Evolutionary conservation across 2,888 invertebrate species (phyloP).

Genomic region (Trisateles emortualis): DNA sequence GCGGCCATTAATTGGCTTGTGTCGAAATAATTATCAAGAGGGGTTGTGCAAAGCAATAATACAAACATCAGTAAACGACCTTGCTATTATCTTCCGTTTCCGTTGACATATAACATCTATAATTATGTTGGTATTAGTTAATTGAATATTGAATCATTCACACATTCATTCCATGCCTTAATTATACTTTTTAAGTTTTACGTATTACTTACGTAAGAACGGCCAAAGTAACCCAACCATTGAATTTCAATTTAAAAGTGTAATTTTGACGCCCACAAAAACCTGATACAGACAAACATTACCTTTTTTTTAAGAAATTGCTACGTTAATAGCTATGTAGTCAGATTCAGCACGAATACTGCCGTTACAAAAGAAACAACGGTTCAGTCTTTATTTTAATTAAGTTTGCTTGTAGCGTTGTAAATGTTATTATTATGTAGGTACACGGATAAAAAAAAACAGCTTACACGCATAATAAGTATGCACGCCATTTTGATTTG

Average conservation of each 20-base stretch:
- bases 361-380: constrained; percentile 41
- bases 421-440: constrained; percentile 26
- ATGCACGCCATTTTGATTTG: constrained; percentile 28
- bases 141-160: too few species aligned
- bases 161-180: constrained; percentile 10
- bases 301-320: constrained; percentile 55
- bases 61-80: constrained; percentile 5
- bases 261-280: constrained; percentile 55
- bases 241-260: constrained; percentile 53
- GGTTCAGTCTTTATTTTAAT: constrained; percentile 41
- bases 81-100: constrained; percentile 53
- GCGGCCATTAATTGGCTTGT: constrained; percentile 61
- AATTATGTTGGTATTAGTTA: constrained; percentile 1
- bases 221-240: constrained; percentile 40
- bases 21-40: constrained; percentile 60
- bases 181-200: background rate
- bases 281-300: constrained; percentile 40
- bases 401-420: constrained; percentile 34
- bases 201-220: constrained; percentile 26
- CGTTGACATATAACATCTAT: constrained; percentile 32
- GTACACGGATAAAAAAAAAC: constrained; percentile 25
- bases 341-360: constrained; percentile 43
- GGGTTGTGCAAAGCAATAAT: constrained; percentile 25
- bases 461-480: constrained; percentile 11
- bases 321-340: constrained; percentile 39